Evolutionary conservation across 2,888 invertebrate species (phyloP), one percentile per base, ranked within the genome.

Genomic region (Parapristionchus giblindavisi): DNA sequence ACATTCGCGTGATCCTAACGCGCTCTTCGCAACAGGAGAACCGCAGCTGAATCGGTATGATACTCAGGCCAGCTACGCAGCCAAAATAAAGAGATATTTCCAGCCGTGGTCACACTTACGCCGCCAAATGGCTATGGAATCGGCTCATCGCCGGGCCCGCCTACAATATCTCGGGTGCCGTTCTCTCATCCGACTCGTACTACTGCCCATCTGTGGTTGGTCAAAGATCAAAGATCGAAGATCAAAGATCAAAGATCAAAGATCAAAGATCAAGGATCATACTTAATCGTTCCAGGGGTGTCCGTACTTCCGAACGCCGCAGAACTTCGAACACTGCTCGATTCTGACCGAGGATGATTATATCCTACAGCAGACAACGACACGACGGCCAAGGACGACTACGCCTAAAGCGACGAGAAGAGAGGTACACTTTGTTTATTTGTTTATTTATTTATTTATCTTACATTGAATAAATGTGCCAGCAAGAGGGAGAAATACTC

Each of bases 51-150:
- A 86, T 63, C 74, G 85, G 77, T 65, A 21, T 63, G 43, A 61
- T 61, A 36, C 61, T 17, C 24, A 29, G 38, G 17, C 34, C 21
- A 24, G 34, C 2, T 36, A 8, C 3, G 6, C 5, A 5, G 8
- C n/a, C 34, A 21, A n/a, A 29, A 36, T 3, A 65, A 17, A 11
- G n/a, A 24, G 3, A 48, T 2, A n/a, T 63, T 58, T 81, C 34
- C 51, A 78, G 85, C 40, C 81, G 83, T 73, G 87, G 87, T 8
- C 87, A 86, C 71, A 82, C 82, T 0, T 86, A 87, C 54, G 87
- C 87, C 0, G 87, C 87, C 8, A 87, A 86, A 77, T 86, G 85
- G 85, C 75, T 87, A 24, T 86, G 87, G 87, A 86, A 86, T 78
- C 80, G 85, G 11, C 75, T 87, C n/a, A 80, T 84, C 24, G 78